Evolutionary conservation across 2,113 vertebrate species (phyloP), one percentile per base, ranked within the genome.

Genomic region (Phoxinus phoxinus): DNA sequence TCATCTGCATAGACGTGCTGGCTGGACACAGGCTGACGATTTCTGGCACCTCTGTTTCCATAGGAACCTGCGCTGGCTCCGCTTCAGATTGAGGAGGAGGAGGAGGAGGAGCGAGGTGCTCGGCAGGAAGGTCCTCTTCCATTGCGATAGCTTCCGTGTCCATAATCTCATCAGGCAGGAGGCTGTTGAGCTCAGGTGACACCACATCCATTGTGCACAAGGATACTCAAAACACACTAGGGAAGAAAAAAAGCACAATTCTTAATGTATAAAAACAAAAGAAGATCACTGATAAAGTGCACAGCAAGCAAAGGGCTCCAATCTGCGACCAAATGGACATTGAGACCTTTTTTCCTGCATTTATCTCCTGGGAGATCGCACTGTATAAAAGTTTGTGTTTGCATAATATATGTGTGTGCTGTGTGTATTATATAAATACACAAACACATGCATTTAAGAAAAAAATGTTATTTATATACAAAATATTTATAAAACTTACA

Each of bases 151-250:
- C 91, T 93, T 95, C 97, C 0, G 97, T 98, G 87, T 99, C 98
- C 98, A 99, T 99, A 91, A 99, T 99, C 90, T 99, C 98, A 92
- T 99, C 98, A 44, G 98, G 98, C 85, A 99, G 97, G 93, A 98
- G 95, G 90, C 96, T 99, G 95, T 97, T 99, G 90, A 99, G 95
- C 92, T 99, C 98, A 32, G 98, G 96, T 72, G 98, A 97, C 89
- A 98, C 98, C 94, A 98, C 97, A 88, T 99, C 97, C 98, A 99
- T 99, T 87, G 67, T 94, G 92, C 83, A 79, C 90, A 87, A 88
- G 86, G 91, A 90, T 69, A 90, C 94, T 93, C 92, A 75, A 94
- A 72, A 91, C 44, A 80, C 10, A 83, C 35, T 35, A 46, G 5
- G 3, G 19, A 4, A 0, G 4, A 46, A 44, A 27, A 30, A 30